Base-by-base conservation (phyloP, 2,797 vertebrate genomes). In the Nyctalus aviator region DNA sequence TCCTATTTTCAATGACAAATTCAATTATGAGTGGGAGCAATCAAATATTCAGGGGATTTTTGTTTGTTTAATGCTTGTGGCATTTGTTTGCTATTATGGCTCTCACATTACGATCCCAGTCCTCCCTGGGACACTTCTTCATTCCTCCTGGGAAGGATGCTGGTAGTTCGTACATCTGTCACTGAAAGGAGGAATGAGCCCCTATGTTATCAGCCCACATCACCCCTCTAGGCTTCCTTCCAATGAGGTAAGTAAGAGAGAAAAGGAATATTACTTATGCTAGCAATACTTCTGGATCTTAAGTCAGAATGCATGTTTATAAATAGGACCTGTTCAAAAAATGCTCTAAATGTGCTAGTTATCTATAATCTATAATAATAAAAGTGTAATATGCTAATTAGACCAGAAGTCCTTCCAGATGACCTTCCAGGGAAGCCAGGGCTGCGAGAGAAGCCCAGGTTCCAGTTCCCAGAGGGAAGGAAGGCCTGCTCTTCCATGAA, bases 1-100 rank as follows among this genome's bases (percentile, higher is more conserved):
- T 30, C 21, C 77, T 84, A 50, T 41, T 85, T 72, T 92, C 66
- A 92, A 78, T 72, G 44, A 66, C 37, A 93, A 53, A 66, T 73
- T 86, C 90, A 87, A 81, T 88, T 30, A 8, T 68, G 57, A 69
- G 9, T 27, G 5, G 13, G 12, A 77, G 85, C 82, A 69, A 41
- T 71, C 37, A 77, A 41, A 81, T 75, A 53, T 53, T 21, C 8
- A 14, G 7, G n/a, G 2, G 23, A 53, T 32, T 50, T 92, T 89
- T 94, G n/a, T 41, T 59, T 84, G 6, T 50, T 76, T 72, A 90
- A 78, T 90, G 53, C 8, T 88, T 69, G 30, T 85, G 66, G 53
- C 6, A 83, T 92, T 76, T 92, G 44, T 3, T 64, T 85, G 23
- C 71, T 90, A 37, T 90, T 79, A 92, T 78, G 37, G 23, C 32